These are phyloP conservation scores for Phylloscopus whistleri DNA, from an alignment of 2,113 vertebrate genomes.

Conservation along the genomic window DNA sequence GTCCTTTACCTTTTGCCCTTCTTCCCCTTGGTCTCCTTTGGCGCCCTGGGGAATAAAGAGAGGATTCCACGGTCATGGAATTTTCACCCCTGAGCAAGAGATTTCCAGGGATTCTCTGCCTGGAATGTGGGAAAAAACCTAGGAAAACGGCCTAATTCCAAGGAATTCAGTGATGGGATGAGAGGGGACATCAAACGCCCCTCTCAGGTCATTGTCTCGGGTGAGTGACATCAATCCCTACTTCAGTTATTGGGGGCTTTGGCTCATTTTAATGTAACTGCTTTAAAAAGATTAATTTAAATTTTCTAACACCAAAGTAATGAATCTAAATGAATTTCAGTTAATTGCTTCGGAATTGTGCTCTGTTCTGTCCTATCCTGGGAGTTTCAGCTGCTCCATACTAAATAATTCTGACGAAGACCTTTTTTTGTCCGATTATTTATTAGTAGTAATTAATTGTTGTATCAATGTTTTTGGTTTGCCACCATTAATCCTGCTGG, in stretches of 20 bases:
- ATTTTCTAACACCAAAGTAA: no score
- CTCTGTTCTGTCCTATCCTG: no score
- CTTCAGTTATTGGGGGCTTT: not conserved
- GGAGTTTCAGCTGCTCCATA: no score
- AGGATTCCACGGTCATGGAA: not conserved
- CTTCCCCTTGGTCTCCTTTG: conserved; percentile 84
- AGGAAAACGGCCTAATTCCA: fast-evolving
- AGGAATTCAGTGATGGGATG: not conserved
- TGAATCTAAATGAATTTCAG: no score
- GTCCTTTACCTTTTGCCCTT: conserved; percentile 83
- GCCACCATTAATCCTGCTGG: no score
- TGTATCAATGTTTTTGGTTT: no score
- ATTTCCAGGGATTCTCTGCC: not conserved
- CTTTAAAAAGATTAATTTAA: not conserved
- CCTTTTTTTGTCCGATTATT: no score
- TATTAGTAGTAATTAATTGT: no score
- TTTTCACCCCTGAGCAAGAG: not conserved
- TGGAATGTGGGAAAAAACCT: not conserved
- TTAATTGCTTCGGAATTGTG: no score
- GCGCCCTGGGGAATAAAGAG: conserved; percentile 48
- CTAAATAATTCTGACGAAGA: no score
- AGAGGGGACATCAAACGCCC: fast-evolving
- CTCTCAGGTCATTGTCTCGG: not conserved
- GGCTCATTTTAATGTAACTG: not conserved
- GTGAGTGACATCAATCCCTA: not conserved